phyloP scores from a whole-genome alignment of 2,888 invertebrate species.

The Nysson spinosus region DNA sequence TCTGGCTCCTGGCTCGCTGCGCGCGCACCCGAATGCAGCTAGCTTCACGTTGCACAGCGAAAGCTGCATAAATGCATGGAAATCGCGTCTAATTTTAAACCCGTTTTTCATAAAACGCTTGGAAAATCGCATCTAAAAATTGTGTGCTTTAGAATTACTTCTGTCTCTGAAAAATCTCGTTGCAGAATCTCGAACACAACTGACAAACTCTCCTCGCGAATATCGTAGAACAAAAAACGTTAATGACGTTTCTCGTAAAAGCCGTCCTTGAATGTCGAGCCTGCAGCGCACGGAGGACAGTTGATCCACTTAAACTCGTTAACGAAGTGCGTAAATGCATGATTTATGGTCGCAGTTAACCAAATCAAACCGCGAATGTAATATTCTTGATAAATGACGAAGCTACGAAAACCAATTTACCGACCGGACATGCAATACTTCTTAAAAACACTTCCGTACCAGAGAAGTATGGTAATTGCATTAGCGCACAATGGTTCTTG shows the following conservation, averaged over 20 bases:
- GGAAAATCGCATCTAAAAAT: too few relatives aligned
- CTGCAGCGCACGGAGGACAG: not conserved
- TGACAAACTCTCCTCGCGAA: not conserved
- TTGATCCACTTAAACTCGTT: slow-evolving; percentile 26
- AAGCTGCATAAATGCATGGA: too few relatives aligned
- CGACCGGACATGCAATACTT: not conserved
- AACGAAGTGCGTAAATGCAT: slow-evolving; percentile 49
- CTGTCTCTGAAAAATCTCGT: too few relatives aligned
- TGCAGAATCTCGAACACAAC: too few relatives aligned
- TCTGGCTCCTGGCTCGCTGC: too few relatives aligned
- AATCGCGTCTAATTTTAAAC: too few relatives aligned
- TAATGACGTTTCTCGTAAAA: slow-evolving; percentile 7
- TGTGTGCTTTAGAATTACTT: too few relatives aligned
- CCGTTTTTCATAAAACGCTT: too few relatives aligned
- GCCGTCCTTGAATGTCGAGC: slow-evolving; percentile 2
- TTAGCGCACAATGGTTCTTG: too few relatives aligned
- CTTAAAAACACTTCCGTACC: not conserved
- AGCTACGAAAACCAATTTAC: slow-evolving; percentile 1
- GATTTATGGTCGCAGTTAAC: slow-evolving; percentile 38
- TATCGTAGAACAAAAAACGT: slow-evolving; percentile 1
- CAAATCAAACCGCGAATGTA: slow-evolving; percentile 1
- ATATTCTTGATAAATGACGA: slow-evolving; percentile 12
- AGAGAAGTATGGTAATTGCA: slow-evolving; percentile 1
- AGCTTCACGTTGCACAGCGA: too few relatives aligned
- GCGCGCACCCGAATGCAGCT: too few relatives aligned